These are phyloP conservation scores for Mycetomoellerius zeteki DNA, from an alignment of 1,140 invertebrate species.

Conservation along the genomic window DNA sequence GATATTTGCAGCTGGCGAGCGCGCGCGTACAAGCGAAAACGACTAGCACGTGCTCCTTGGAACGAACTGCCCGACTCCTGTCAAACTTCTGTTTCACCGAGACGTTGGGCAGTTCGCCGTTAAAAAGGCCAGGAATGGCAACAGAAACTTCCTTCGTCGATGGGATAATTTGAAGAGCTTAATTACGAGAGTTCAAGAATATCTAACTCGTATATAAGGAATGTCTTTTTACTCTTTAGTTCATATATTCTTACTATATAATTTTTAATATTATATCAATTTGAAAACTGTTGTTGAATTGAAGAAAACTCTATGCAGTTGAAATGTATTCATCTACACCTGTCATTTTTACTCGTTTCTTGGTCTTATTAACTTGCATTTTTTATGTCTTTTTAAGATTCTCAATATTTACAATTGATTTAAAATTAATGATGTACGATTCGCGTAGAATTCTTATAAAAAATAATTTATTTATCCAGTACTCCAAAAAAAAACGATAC, in stretches of 20 bases:
- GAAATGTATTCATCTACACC: no score
- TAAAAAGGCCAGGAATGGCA: background rate
- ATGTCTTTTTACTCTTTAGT: background rate
- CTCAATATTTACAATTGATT: background rate
- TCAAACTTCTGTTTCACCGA: constrained; percentile 23
- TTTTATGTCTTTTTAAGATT: background rate
- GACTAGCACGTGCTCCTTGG: constrained; percentile 66
- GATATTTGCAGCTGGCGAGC: constrained; percentile 82
- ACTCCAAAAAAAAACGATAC: no score
- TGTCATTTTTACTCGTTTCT: no score
- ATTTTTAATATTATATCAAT: no score
- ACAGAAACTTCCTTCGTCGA: background rate
- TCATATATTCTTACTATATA: no score
- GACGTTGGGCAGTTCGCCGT: background rate
- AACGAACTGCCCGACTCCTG: constrained; percentile 7
- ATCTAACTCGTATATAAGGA: background rate
- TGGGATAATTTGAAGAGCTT: background rate
- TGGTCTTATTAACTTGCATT: no score
- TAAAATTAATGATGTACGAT: background rate
- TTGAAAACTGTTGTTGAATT: no score
- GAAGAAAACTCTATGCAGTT: no score
- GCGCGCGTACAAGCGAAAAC: constrained; percentile 53
- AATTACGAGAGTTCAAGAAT: background rate
- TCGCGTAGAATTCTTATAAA: background rate
- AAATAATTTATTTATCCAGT: no score